Conservation (phyloP, 2,797 vertebrate genomes). For the Cryptoprocta ferox region DNA sequence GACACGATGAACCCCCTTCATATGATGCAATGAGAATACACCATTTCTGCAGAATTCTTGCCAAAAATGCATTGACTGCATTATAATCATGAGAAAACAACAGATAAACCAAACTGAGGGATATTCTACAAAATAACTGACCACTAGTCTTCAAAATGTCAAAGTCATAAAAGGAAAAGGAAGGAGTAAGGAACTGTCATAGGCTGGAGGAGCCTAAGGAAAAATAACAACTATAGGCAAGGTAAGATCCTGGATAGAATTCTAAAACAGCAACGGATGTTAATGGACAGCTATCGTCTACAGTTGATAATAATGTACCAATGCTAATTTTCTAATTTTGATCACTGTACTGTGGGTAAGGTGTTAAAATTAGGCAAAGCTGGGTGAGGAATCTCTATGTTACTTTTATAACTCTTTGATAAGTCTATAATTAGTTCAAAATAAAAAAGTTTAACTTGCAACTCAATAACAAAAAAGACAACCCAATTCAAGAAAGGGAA, state of each 20-base stretch:
- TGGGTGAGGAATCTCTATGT: not conserved
- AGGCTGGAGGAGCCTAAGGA: not conserved
- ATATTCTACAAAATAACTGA: constrained; percentile 25
- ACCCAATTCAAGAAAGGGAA: not conserved
- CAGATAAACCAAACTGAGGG: not conserved
- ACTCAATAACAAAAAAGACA: not conserved
- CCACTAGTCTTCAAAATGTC: not conserved
- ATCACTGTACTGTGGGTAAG: not conserved
- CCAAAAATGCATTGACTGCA: not conserved
- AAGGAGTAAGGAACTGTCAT: not conserved
- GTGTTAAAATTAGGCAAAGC: not conserved
- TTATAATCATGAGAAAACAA: not conserved
- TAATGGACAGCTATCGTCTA: not conserved
- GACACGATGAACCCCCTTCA: not conserved
- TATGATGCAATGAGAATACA: not conserved
- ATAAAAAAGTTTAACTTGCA: constrained; percentile 30
- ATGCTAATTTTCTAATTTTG: not conserved
- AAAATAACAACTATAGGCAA: not conserved
- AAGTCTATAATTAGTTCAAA: constrained; percentile 19
- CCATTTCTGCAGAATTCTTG: not conserved
- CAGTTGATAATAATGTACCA: not conserved
- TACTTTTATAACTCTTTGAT: not conserved
- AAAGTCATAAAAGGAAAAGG: not conserved
- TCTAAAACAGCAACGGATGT: not conserved
- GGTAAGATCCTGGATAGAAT: not conserved